Evolutionary conservation across 2,113 vertebrate genomes (phyloP), one percentile per base, ranked within the genome.

Genomic region (Heterotilapia buettikoferi): DNA sequence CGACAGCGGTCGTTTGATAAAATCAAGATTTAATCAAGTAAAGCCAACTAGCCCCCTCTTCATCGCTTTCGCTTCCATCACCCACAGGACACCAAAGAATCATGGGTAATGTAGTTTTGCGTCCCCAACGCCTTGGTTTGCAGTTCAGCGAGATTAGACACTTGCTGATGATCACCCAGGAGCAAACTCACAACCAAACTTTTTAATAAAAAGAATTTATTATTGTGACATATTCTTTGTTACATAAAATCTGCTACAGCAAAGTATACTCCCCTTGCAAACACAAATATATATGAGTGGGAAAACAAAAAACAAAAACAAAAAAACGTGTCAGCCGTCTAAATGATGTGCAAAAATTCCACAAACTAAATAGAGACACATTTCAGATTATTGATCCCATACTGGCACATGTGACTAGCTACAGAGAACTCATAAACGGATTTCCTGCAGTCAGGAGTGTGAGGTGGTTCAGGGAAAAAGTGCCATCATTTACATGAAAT

Each of bases 241-340:
- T 98, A 98, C 97, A 98, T 97, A 98, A 98, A 98, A 97, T 97
- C 96, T 98, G 97, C 97, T 98, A 98, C 96, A 97, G 98, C 96
- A 97, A 98, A 98, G 96, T 97, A 97, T 97, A 97, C 94, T 97
- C 97, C 95, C 96, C 96, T 98, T 97, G 96, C 97, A 97, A 97
- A 94, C 96, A 97, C 93, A 96, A 93, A 96, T 97, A 97, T 97
- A 97, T 96, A 97, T 94, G 96, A 91, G 94, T 96, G 96, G 95
- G 83, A 85, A 97, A 97, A 66, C 18, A 63, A 66, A 66, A 63
- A 31, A 31, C 14, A 50, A 31, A 3, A 61, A 63, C 59, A 63
- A 36, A 96, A 95, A 95, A 96, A 95, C 78, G 90, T 95, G 95
- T 97, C 96, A 97, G 95, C 95, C 92, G 96, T 94, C 94, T 97